Evolutionary conservation across 1,140 invertebrate genomes (phyloP), one percentile per base, ranked within the genome.

Genomic region (Achroia grisella): DNA sequence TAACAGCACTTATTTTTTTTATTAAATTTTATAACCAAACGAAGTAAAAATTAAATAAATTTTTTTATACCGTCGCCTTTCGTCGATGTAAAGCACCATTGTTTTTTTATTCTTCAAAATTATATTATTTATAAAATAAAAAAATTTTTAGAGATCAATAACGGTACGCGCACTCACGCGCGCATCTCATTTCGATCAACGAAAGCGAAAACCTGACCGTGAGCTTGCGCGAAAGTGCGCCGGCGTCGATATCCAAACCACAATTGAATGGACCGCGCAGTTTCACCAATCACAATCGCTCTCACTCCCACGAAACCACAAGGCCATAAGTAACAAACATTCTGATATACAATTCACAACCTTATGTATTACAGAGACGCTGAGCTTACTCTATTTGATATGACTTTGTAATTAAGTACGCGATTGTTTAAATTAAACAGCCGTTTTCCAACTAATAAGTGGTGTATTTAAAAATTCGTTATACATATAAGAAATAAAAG

Each of bases 261-360:
- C 66, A 70, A 79, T 84, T 84, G 77, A 84, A 78, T 72, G 54
- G 63, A 69, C 52, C 76, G 74, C 72, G 62, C 59, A 39, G 10
- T 34, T 39, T 36, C 29, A 51, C 74, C 71, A 72, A 74, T 78
- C 60, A 60, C 52, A 42, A 39, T 28, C 43, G 41, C 37, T 54
- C 23, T 15, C 27, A 39, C 42, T 63, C 74, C 69, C 69, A 65
- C 71, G 50, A 59, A 30, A 17, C 27, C 14, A 48, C 69, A 82
- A 80, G 71, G 76, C 70, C 72, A 66, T 64, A 77, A 60, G 36
- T 37, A 37, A 37, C 13, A 23, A n/a, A 23, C 6, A 23, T 23
- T 23, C 2, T 23, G 6, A 2, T 23, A 23, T 23, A 3, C 17
- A 2, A 23, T 23, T 23, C 6, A 6, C 2, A 6, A 23, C 31